Conservation (phyloP, 2,797 vertebrate species). For the Ispidina picta region DNA sequence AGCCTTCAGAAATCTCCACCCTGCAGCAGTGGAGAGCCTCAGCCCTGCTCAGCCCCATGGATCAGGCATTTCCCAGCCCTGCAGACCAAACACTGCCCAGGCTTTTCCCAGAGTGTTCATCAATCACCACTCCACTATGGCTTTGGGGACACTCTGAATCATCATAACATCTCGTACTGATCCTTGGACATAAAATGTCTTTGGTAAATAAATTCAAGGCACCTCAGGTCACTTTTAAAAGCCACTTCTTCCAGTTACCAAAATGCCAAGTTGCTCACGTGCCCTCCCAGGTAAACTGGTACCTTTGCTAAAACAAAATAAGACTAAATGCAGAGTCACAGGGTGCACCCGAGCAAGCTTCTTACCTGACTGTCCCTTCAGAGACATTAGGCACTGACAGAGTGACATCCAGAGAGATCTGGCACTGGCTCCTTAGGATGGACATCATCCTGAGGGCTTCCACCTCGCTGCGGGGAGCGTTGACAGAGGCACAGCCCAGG, state of each 20-base stretch:
- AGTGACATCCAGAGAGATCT: conserved; percentile 92
- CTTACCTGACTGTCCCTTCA: conserved; percentile 95
- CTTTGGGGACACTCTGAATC: neutral
- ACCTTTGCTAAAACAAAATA: neutral
- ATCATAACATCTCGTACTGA: neutral
- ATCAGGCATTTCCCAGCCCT: neutral
- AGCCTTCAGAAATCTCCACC: neutral
- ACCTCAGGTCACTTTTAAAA: neutral
- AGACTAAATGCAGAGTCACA: neutral
- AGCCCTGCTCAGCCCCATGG: accelerated
- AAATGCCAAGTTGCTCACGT: neutral
- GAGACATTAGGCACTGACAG: conserved; percentile 96
- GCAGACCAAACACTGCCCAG: neutral
- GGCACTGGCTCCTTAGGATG: conserved; percentile 93
- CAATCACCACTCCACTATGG: neutral
- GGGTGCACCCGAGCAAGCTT: neutral
- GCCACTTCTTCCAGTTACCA: neutral
- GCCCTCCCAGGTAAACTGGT: neutral
- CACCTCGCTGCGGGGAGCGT: conserved; percentile 95
- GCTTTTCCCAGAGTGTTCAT: neutral
- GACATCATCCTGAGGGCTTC: conserved; percentile 98
- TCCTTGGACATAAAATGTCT: neutral
- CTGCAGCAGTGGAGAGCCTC: neutral
- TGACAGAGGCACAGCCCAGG: conserved; percentile 95
- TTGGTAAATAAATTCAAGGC: neutral